Conservation (phyloP, 2,888 invertebrate genomes). For the Saturnia japonica region DNA sequence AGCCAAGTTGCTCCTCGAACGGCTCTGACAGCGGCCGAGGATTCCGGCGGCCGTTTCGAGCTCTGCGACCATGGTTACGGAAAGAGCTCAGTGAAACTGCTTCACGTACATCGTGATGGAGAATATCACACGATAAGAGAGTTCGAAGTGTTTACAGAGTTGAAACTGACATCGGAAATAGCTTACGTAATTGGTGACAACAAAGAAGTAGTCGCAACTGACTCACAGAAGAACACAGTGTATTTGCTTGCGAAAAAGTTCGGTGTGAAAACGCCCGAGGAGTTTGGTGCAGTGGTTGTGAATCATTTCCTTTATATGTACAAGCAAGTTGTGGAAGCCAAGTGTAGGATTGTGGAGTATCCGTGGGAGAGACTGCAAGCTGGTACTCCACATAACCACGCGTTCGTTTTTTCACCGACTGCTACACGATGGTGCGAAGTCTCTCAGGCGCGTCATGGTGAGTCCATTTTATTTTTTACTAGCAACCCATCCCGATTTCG, state of each 20-base stretch:
- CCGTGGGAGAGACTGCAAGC: constrained; percentile 87
- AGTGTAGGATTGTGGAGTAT: constrained; percentile 86
- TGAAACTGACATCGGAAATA: constrained; percentile 85
- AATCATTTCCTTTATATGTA: constrained; percentile 89
- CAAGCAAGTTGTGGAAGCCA: constrained; percentile 87
- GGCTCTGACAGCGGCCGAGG: constrained; percentile 64
- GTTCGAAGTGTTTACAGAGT: constrained; percentile 86
- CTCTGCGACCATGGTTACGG: constrained; percentile 87
- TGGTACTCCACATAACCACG: constrained; percentile 86
- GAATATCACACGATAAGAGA: constrained; percentile 87
- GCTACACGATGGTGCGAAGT: constrained; percentile 87
- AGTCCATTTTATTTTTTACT: constrained; percentile 43
- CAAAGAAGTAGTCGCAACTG: constrained; percentile 90
- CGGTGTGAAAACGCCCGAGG: constrained; percentile 89
- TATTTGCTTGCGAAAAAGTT: constrained; percentile 89
- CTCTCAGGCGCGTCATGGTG: constrained; percentile 85
- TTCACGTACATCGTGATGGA: constrained; percentile 86
- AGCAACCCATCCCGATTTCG: too few relatives aligned
- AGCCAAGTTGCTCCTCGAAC: constrained; percentile 28
- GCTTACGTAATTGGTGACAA: constrained; percentile 90
- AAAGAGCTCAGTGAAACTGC: constrained; percentile 87
- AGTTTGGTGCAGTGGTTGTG: constrained; percentile 87
- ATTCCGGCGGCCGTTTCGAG: constrained; percentile 80
- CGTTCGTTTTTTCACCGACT: constrained; percentile 87
- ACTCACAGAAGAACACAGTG: constrained; percentile 92